Evolutionary conservation across 1,140 invertebrate species (phyloP).

Genomic region (Neodiprion pinetum): DNA sequence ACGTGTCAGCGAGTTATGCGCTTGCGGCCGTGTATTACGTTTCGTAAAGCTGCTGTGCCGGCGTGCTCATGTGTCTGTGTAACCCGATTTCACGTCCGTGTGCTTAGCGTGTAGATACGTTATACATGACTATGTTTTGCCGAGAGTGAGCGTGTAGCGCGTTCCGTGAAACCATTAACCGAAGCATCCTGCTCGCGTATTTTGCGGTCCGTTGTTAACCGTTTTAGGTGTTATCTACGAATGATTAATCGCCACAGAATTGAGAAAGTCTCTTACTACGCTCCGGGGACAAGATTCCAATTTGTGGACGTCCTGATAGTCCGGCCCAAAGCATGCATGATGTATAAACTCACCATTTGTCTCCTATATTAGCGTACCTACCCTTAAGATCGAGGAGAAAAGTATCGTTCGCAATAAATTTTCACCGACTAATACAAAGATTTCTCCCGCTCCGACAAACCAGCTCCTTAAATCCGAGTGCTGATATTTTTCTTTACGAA

Average conservation of each 20-base stretch:
- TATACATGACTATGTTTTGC: background rate
- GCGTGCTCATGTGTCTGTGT: too few species aligned
- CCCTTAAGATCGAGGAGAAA: too few species aligned
- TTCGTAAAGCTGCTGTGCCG: constrained; percentile 8
- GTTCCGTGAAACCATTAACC: background rate
- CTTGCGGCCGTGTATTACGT: constrained; percentile 26
- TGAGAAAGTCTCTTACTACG: background rate
- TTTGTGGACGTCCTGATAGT: background rate
- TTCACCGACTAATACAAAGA: too few species aligned
- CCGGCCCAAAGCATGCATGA: background rate
- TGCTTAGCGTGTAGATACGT: background rate
- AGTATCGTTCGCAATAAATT: too few species aligned
- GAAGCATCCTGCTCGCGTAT: constrained; percentile 1
- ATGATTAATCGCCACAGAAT: constrained; percentile 1
- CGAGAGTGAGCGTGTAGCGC: background rate
- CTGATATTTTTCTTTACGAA: too few species aligned
- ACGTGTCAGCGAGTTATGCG: constrained; percentile 28
- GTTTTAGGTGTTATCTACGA: constrained; percentile 7
- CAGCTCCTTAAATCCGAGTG: too few species aligned
- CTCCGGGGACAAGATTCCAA: background rate
- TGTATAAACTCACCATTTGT: background rate
- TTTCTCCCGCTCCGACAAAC: too few species aligned
- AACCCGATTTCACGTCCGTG: background rate
- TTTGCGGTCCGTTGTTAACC: constrained; percentile 5
- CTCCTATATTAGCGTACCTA: too few species aligned